Base-by-base conservation (phyloP, 2,797 vertebrate species). In the Tragopan temminckii region DNA sequence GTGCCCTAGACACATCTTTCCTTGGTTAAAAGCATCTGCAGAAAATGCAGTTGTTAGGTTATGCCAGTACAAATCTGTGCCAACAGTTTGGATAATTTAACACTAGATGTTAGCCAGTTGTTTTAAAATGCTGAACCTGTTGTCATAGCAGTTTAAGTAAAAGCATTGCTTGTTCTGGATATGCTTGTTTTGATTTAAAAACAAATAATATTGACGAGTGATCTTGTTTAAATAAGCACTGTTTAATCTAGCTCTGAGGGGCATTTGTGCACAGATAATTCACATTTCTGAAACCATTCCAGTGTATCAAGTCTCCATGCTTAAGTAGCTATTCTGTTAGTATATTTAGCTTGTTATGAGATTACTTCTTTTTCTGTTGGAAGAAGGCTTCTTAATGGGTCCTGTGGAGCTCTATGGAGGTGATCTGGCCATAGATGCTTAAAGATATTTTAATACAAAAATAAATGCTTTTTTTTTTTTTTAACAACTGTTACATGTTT, bases 21-120 rank as follows among this genome's bases (percentile, higher is more conserved):
- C 0, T 0, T 7, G 21, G 27, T 43, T 45, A 29, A 48, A 40
- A 31, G 13, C 40, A 7, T 2, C 1, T 27, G 12, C 17, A 50
- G 15, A 27, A 40, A 53, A 38, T 76, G 48, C 48, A 46, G 11
- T 25, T 74, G 52, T 27, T 74, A 38, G 13, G 8, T 5, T 46
- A 13, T 19, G 36, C 23, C 2, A 1, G 5, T 43, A 16, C 50
- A 57, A 35, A 20, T 67, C 36, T 66, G 21, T 43, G 55, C 11
- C 31, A 61, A 5, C 8, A 69, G 13, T 5, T 16, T 10, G 25
- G 31, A 3, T 33, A 33, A 58, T 5, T 9, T 61, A 31, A 29
- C 0, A 0, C 18, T 67, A 19, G 13, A 1, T 38, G 15, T 25
- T 35, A 24, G 52, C 17, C 7, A 0, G 6, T 25, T 33, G 55